Evolutionary conservation across 2,113 vertebrate species (phyloP).

Genomic region (Choloepus hoffmanni): DNA sequence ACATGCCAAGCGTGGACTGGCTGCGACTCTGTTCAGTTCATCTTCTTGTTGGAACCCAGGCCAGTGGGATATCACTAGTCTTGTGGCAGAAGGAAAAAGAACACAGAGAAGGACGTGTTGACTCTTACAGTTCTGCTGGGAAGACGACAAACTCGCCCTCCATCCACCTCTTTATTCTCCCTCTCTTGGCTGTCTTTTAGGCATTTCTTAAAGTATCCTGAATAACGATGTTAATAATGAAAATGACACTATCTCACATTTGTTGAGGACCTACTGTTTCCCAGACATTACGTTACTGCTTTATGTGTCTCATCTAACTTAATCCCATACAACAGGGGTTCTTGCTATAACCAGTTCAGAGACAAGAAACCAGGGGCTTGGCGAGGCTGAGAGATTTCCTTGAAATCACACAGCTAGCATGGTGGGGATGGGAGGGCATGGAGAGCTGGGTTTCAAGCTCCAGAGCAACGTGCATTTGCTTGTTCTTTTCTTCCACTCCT

Average conservation of each 20-base stretch:
- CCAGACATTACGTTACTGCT: not conserved
- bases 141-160: not conserved
- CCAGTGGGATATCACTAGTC: not conserved
- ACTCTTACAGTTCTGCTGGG: not conserved
- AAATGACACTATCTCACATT: not conserved
- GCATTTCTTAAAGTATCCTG: conserved; percentile 1
- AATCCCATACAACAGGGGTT: not conserved
- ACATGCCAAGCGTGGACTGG: not conserved
- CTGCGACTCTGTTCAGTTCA: not conserved
- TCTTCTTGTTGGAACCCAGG: not conserved
- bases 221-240: conserved; percentile 8
- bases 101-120: not conserved
- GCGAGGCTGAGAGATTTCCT: not conserved
- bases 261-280: not conserved
- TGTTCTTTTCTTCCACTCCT: not conserved
- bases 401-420: not conserved
- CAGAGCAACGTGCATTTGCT: not conserved
- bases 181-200: not conserved
- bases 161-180: not conserved
- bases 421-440: not conserved
- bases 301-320: not conserved
- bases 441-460: not conserved
- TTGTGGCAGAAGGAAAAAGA: not conserved
- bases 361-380: not conserved
- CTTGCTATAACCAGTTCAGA: not conserved